A percentile compares a stretch with the other conserved stretches of the same genome.
Conservation (phyloP, 2,797 vertebrate species). For the Notolepis coatsorum region DNA sequence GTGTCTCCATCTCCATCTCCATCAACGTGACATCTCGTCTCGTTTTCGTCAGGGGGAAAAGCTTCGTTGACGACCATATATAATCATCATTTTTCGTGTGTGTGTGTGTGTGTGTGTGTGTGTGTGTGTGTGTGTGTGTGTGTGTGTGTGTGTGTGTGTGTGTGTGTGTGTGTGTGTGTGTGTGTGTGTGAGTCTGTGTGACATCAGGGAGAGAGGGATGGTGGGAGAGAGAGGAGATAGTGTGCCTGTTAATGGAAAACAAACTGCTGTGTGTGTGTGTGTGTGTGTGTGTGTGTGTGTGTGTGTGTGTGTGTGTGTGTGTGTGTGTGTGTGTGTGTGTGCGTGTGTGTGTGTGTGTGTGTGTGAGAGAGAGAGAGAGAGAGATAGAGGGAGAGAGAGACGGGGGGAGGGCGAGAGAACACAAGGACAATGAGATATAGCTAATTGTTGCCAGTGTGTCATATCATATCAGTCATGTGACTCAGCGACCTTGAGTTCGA, state of each 20-base stretch:
- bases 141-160: constrained; percentile 8
- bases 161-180: not conserved
- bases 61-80: too few species aligned
- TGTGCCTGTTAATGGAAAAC: not conserved
- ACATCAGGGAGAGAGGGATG: too few species aligned
- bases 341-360: not conserved
- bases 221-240: not conserved
- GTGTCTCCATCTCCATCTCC: not conserved
- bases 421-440: constrained; percentile 26
- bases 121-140: not conserved
- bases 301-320: too few species aligned
- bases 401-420: too few species aligned
- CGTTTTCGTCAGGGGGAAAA: too few species aligned
- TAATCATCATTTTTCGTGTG: not conserved
- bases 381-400: too few species aligned
- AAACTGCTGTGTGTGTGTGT: not conserved
- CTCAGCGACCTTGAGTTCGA: constrained; percentile 45
- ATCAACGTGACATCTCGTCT: too few species aligned
- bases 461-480: constrained; percentile 33
- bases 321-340: not conserved
- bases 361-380: not conserved
- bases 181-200: not conserved
- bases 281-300: too few species aligned
- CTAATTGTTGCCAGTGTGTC: constrained; percentile 4
- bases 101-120: not conserved